Evolutionary conservation across 2,113 vertebrate species (phyloP).

Genomic region (Dasyurus viverrinus): DNA sequence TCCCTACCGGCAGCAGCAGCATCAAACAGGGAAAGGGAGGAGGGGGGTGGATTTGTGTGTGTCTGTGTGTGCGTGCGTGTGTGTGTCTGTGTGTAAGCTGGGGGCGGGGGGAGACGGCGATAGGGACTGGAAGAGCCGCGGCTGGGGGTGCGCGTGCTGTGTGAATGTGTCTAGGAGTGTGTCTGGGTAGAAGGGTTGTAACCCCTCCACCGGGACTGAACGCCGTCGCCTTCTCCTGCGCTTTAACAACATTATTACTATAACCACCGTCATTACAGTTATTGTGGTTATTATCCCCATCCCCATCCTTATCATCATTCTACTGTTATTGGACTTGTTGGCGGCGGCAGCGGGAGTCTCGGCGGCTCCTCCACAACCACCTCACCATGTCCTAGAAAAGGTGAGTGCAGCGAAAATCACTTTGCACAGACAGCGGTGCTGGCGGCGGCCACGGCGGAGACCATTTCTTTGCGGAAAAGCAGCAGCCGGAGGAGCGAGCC

Average conservation of each 20-base stretch:
- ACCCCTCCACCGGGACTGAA: conserved; percentile 49
- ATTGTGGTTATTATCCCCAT: conserved; percentile 23
- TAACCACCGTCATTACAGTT: conserved; percentile 63
- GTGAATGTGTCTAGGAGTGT: not conserved
- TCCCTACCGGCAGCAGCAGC: not conserved
- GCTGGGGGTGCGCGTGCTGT: conserved; percentile 62
- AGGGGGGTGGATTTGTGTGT: not conserved
- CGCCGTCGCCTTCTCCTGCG: conserved; percentile 48
- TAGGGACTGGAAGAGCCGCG: not conserved
- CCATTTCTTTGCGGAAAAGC: not conserved
- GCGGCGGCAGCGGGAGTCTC: conserved; percentile 70
- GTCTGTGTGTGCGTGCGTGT: not conserved
- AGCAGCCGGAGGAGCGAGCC: not conserved
- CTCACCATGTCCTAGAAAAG: conserved; percentile 85
- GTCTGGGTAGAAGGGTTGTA: conserved; percentile 36
- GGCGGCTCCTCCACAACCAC: conserved; percentile 68
- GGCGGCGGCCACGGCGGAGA: conserved; percentile 19
- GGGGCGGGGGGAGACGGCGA: too few relatives aligned
- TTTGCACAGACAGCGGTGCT: conserved; percentile 49
- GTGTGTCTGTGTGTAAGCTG: not conserved
- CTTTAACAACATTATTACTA: conserved; percentile 46
- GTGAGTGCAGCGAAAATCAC: conserved; percentile 80
- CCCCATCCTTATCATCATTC: conserved; percentile 50
- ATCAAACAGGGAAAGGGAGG: not conserved
- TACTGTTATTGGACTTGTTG: conserved; percentile 55